Percentiles rank a stretch among this genome's conserved stretches.
Evolutionary conservation across 2,888 invertebrate genomes (phyloP).

Genomic region (Papilio elwesi): DNA sequence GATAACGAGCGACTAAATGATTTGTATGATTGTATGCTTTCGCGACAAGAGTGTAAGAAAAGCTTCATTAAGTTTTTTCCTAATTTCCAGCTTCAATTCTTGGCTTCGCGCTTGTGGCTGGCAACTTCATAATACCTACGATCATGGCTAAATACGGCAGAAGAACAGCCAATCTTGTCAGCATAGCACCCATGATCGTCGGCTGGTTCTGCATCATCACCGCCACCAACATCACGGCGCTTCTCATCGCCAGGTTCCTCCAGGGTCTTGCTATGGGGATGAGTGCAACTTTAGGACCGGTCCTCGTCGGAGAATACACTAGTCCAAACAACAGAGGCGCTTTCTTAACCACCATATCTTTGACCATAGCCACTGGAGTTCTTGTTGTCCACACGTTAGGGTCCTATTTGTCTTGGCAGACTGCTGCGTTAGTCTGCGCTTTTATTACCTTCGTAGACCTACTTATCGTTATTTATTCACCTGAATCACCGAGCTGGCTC

Average conservation of each 20-base stretch:
- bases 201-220: constrained; percentile 82
- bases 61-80: constrained; percentile 21
- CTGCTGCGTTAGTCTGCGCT: constrained; percentile 77
- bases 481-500: constrained; percentile 87
- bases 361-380: constrained; percentile 84
- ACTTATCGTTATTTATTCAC: constrained; percentile 66
- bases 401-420: constrained; percentile 81
- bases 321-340: constrained; percentile 85
- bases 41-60: neutral
- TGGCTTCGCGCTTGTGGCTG: constrained; percentile 63
- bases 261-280: constrained; percentile 82
- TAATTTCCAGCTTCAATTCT: constrained; percentile 64
- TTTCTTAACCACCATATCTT: constrained; percentile 83
- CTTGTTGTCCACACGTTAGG: constrained; percentile 85
- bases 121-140: constrained; percentile 64
- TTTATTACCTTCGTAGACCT: constrained; percentile 74
- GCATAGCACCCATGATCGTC: constrained; percentile 71
- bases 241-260: constrained; percentile 63
- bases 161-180: constrained; percentile 73
- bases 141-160: constrained; percentile 83
- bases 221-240: constrained; percentile 60
- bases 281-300: constrained; percentile 73
- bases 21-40: too few relatives aligned
- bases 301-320: constrained; percentile 82
- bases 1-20: too few relatives aligned